phyloP scores from a whole-genome alignment of 2,797 vertebrate species.

The Phalanger gymnotis region DNA sequence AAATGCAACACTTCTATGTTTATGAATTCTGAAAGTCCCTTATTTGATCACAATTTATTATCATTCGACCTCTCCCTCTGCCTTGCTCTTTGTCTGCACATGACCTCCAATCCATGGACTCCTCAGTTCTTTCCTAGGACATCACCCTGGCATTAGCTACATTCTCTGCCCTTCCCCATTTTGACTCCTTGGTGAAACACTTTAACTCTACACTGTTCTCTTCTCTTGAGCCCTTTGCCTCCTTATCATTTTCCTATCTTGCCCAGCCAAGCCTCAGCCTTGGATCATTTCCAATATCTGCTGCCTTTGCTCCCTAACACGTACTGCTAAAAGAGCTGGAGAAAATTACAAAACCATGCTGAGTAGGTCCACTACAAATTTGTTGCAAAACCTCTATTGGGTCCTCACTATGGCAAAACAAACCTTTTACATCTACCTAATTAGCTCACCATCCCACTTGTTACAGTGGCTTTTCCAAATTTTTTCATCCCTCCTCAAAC shows the following conservation, averaged over 20 bases:
- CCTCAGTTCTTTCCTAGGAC: neutral
- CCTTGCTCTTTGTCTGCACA: neutral
- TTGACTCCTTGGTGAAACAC: neutral
- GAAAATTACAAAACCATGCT: neutral
- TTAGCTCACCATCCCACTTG: neutral
- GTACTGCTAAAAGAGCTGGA: neutral
- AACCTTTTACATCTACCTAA: neutral
- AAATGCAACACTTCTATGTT: neutral
- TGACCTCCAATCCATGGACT: neutral
- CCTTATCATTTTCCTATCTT: neutral
- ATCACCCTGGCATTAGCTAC: neutral
- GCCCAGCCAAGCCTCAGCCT: neutral
- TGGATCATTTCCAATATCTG: neutral
- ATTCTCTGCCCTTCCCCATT: neutral
- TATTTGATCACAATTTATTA: neutral
- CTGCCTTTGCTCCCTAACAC: neutral
- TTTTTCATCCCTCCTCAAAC: neutral
- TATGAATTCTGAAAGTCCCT: neutral
- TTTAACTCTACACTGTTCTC: neutral
- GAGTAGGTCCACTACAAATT: neutral
- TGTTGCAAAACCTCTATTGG: neutral
- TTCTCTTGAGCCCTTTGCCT: neutral
- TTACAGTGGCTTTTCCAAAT: neutral
- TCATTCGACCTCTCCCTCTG: neutral
- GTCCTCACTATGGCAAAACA: neutral